These are phyloP conservation scores for Morpho deidamia DNA, from an alignment of 2,888 invertebrate species.

Conservation along the genomic window DNA sequence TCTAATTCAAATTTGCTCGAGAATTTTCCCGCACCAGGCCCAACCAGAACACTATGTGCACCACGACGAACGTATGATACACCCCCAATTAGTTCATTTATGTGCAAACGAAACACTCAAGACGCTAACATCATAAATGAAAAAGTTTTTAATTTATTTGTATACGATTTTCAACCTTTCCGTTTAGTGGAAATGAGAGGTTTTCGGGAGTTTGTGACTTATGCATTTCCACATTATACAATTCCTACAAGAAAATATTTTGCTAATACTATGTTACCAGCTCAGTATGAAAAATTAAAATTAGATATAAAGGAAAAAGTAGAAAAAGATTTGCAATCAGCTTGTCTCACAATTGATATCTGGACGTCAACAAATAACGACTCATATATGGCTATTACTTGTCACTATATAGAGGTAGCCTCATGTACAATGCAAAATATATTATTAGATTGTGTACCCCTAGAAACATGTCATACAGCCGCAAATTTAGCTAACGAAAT, in stretches of 20 bases:
- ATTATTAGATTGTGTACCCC: too few relatives aligned
- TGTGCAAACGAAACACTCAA: neutral
- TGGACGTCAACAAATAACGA: too few relatives aligned
- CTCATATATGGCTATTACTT: conserved; percentile 4
- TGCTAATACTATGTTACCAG: conserved; percentile 13
- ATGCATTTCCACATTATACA: conserved; percentile 9
- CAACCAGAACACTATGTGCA: neutral
- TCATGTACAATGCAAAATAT: too few relatives aligned
- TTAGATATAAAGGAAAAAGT: neutral
- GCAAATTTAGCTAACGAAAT: neutral
- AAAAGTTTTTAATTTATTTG: conserved; percentile 12
- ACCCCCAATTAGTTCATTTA: neutral
- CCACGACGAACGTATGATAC: neutral
- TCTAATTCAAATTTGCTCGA: neutral
- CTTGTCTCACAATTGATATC: too few relatives aligned
- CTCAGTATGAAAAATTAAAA: conserved; percentile 6
- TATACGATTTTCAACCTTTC: conserved; percentile 14
- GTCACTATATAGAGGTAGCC: too few relatives aligned
- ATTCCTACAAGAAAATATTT: conserved; percentile 14
- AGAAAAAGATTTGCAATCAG: too few relatives aligned
- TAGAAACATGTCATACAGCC: too few relatives aligned
- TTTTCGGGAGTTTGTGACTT: conserved; percentile 8
- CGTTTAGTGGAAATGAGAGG: conserved; percentile 9
- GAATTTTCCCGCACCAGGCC: neutral
- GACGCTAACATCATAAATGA: conserved; percentile 6